Evolutionary conservation across 2,797 vertebrate species (phyloP).

Genomic region (Dermochelys coriacea): DNA sequence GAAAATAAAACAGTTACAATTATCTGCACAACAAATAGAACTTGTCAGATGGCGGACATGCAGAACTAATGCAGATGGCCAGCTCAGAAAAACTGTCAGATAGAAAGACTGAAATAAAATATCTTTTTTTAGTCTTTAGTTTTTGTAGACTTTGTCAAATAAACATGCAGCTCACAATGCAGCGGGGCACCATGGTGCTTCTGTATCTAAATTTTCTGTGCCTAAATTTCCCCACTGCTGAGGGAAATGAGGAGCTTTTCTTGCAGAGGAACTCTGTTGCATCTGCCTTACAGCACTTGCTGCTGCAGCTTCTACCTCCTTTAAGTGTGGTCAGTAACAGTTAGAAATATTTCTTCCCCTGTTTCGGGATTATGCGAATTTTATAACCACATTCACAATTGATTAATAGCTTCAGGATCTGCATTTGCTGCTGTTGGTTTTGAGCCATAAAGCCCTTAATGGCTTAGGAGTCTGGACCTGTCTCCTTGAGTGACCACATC

Average conservation of each 20-base stretch:
- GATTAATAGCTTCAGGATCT: not conserved
- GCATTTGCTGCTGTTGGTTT: not conserved
- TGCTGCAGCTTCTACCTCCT: not conserved
- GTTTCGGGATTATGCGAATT: not conserved
- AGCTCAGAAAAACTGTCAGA: conserved; percentile 64
- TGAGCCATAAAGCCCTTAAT: not conserved
- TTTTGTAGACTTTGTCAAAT: not conserved
- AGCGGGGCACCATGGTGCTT: not conserved
- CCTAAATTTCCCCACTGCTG: not conserved
- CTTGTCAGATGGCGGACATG: conserved; percentile 65
- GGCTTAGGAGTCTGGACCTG: too few relatives aligned
- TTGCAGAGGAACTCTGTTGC: fast-evolving
- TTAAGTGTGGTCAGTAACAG: not conserved
- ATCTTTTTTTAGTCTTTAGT: conserved; percentile 14
- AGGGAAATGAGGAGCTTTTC: not conserved
- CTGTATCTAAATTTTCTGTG: not conserved
- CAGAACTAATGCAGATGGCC: conserved; percentile 70
- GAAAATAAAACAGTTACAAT: conserved; percentile 71
- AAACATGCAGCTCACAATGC: not conserved
- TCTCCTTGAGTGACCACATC: too few relatives aligned
- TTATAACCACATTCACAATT: not conserved
- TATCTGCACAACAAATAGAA: conserved; percentile 73
- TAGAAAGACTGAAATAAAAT: conserved; percentile 45
- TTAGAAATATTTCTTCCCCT: not conserved
- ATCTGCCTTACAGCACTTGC: not conserved